Base-by-base conservation (phyloP, 2,888 invertebrate genomes). In the Ceraclea dissimilis region DNA sequence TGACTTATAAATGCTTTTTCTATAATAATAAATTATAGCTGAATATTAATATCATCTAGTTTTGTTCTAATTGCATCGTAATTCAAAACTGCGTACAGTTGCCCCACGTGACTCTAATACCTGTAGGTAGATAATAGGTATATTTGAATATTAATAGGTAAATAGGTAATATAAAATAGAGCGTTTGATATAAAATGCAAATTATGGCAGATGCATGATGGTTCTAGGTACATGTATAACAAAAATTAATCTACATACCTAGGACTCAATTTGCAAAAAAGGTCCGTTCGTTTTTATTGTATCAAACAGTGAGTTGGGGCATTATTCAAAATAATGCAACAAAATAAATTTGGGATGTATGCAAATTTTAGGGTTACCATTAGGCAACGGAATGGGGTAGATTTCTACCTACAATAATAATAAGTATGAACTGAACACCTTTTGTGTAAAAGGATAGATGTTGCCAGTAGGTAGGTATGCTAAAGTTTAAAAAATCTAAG, bases 191-290 rank as follows among this genome's bases (percentile, higher is more conserved):
- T 10, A 22, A 49, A n/a, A 31, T 43, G 43, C 48, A 39, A 16
- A n/a, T 44, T 59, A 22, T 17, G 57, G 57, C 61, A 61, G 61
- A 57, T 61, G 61, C 51, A 31, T 49, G 18, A 19, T n/a, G n/a
- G n/a, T n/a, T n/a, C n/a, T n/a, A n/a, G n/a, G n/a, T n/a, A n/a
- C n/a, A n/a, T n/a, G n/a, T n/a, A n/a, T n/a, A n/a, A 43, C 39
- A 17, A 52, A n/a, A 52, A 56, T 56, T n/a, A n/a, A n/a, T n/a
- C n/a, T n/a, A n/a, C 56, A 60, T 58, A n/a, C 54, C 60, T 61
- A 55, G 60, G 49, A 56, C 57, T 34, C 57, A 52, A 49, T 58
- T 54, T 56, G 56, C 49, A 59, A 61, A 61, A 61, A 60, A 61
- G 56, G 56, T 54, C 54, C 52, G 13, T 52, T 43, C 48, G 17